Evolutionary conservation across 2,113 vertebrate genomes (phyloP), one percentile per base, ranked within the genome.

Genomic region (Trematomus loennbergii): DNA sequence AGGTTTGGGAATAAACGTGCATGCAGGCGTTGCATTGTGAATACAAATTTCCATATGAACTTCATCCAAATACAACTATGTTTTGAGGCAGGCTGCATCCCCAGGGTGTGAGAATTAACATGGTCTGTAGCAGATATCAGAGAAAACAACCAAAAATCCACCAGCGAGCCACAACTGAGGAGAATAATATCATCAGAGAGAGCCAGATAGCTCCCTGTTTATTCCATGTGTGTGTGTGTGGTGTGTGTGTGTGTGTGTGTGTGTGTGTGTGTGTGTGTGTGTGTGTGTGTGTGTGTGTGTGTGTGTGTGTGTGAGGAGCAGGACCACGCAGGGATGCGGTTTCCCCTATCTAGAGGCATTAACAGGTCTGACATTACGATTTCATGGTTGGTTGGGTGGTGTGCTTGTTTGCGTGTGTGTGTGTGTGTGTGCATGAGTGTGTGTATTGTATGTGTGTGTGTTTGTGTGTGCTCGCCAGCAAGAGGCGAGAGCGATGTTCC

Each of bases 301-400:
- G 36, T 60, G 79, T 75, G 83, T 63, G 82, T 84, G 82, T 85
- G 65, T 72, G 65, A 58, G 46, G n/a, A n/a, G n/a, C n/a, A 73
- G 84, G 79, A 65, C 77, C 74, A 85, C 18, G 72, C 73, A 74
- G 74, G 61, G 81, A 82, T 72, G 64, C 63, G 20, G 79, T 83
- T 58, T 79, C 55, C 33, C 49, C 86, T 94, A 92, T 93, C 92
- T 88, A 55, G 59, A 85, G 88, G 79, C 82, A 92, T 94, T 94
- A 93, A 88, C 85, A 88, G 89, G 88, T 88, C 90, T 90, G 85
- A 91, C 89, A 91, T 93, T 89, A 91, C 55, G 82, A 94, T 95
- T 95, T 95, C 91, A 93, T 71, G 92, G 84, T 89, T 91, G 84
- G 86, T 57, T 89, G 89, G 78, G 60, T 78, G 49, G 53, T 81